Evolutionary conservation across 2,113 vertebrate species (phyloP).

Genomic region (Ammodytes dubius): DNA sequence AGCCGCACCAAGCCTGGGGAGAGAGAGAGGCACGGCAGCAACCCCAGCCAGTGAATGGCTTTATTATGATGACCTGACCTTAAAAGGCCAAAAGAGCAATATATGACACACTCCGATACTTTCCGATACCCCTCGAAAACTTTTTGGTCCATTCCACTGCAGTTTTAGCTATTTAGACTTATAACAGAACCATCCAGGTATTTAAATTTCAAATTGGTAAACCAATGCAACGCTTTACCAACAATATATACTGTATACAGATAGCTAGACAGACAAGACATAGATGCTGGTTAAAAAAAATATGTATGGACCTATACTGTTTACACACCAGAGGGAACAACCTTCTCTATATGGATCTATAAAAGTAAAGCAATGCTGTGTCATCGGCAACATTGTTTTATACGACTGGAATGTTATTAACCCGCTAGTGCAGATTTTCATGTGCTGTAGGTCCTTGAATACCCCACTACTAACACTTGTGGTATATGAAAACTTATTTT

Average conservation of each 20-base stretch:
- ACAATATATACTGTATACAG: background rate
- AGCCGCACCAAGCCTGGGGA: slow-evolving; percentile 51
- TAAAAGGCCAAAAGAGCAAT: slow-evolving; percentile 71
- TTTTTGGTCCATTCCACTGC: background rate
- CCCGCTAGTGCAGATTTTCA: background rate
- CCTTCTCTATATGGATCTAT: too few relatives aligned
- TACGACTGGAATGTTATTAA: too few relatives aligned
- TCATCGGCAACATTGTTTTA: background rate
- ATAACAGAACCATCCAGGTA: background rate
- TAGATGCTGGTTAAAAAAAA: background rate
- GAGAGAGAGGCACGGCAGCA: slow-evolving; percentile 23
- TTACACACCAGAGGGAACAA: background rate
- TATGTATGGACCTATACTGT: background rate
- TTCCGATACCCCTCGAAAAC: slow-evolving; percentile 1
- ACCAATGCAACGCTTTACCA: background rate
- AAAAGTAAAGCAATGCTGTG: background rate
- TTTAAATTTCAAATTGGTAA: background rate
- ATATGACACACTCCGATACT: slow-evolving; percentile 58
- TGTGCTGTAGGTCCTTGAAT: background rate
- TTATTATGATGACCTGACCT: slow-evolving; percentile 80
- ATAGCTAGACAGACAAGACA: background rate
- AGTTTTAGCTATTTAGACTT: background rate
- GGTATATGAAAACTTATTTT: background rate
- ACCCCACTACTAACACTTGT: background rate
- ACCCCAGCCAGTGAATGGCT: slow-evolving; percentile 51